A percentile compares a stretch with the other conserved stretches of the same genome.
Conservation (phyloP, 1,140 invertebrate genomes). For the Pseudomyrmex dendroicus region DNA sequence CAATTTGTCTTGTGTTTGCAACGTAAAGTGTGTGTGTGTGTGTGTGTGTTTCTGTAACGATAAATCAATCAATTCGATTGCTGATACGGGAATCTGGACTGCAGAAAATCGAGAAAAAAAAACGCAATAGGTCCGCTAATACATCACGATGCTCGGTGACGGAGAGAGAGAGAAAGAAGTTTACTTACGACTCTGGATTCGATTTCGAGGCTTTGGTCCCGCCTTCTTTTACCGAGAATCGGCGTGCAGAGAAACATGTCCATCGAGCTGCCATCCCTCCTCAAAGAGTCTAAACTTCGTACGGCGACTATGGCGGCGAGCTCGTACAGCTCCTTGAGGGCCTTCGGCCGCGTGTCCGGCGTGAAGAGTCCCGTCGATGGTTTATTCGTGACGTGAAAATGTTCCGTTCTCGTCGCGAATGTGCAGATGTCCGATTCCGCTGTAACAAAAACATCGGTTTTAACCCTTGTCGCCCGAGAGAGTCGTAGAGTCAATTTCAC, state of each 20-base stretch:
- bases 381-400: constrained; percentile 89
- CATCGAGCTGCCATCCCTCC: constrained; percentile 84
- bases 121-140: no score
- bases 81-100: no score
- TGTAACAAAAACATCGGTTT: constrained; percentile 85
- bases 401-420: constrained; percentile 90
- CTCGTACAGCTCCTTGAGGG: constrained; percentile 90
- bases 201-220: constrained; percentile 92
- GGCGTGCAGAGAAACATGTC: constrained; percentile 91
- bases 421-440: constrained; percentile 94
- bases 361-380: constrained; percentile 89
- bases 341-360: constrained; percentile 88
- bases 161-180: constrained; percentile 16
- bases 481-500: neutral
- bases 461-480: constrained; percentile 38
- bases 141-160: neutral
- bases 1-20: neutral
- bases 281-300: constrained; percentile 85
- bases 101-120: no score
- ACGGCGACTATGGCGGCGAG: constrained; percentile 87
- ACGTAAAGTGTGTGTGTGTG: no score
- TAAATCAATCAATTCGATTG: neutral
- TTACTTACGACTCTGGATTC: constrained; percentile 93
- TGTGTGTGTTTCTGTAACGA: no score
- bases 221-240: constrained; percentile 89